Conservation (phyloP, 2,113 vertebrate genomes). For the pig (Sus scrofa) region T2T-Sscrofa CM000822.6:71582001-71582500, state of each 20-base stretch:
- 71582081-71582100: background rate
- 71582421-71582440: background rate
- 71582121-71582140: constrained; percentile 12
- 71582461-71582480: background rate
- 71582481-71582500: background rate
- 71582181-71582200: background rate
- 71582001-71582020: background rate
- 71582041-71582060: background rate
- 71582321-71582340: background rate
- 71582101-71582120: background rate
- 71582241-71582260: constrained; percentile 33
- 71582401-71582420: background rate
- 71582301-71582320: background rate
- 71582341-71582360: background rate
- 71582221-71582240: background rate
- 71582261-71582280: background rate
- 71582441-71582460: background rate
- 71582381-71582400: constrained; percentile 39
- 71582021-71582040: background rate
- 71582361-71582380: constrained; percentile 11
- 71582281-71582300: background rate
- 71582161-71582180: background rate
- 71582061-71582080: background rate
- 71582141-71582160: constrained; percentile 11
- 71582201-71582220: background rate